A percentile compares a stretch with the other conserved stretches of the same genome.
These are phyloP conservation scores for Drosophila cognata DNA, from an alignment of 2,888 invertebrate genomes.

Conservation along the genomic window DNA sequence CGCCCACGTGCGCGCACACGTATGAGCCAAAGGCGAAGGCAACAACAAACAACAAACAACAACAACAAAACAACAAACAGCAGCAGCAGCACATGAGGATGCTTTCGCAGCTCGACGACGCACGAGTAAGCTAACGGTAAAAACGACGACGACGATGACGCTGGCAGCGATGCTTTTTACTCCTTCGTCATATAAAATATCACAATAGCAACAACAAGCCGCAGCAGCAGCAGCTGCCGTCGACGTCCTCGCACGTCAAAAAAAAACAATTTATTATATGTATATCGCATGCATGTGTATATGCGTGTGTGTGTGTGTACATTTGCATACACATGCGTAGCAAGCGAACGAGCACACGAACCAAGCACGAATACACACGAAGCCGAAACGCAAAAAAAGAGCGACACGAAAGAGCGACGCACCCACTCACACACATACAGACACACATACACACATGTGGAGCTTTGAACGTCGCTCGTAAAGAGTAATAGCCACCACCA, in stretches of 20 bases:
- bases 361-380: constrained; percentile 33
- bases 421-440: constrained; percentile 52
- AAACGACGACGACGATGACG: constrained; percentile 40
- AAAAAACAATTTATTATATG: constrained; percentile 67
- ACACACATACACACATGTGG: constrained; percentile 59
- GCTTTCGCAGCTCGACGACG: constrained; percentile 37
- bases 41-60: constrained; percentile 66
- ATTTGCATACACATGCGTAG: constrained; percentile 80
- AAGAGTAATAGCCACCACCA: constrained; percentile 78
- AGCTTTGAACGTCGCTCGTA: constrained; percentile 66
- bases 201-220: constrained; percentile 54
- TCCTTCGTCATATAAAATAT: constrained; percentile 79
- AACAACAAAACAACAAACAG: background rate
- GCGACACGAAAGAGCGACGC: constrained; percentile 67
- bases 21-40: constrained; percentile 66
- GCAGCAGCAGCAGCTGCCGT: constrained; percentile 38
- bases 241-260: constrained; percentile 80
- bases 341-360: constrained; percentile 48
- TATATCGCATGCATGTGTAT: constrained; percentile 13
- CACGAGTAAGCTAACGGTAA: constrained; percentile 48
- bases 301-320: constrained; percentile 52
- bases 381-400: constrained; percentile 52
- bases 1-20: constrained; percentile 79
- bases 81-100: constrained; percentile 64
- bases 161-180: constrained; percentile 62